These are phyloP conservation scores for Zaprionus tsacasi DNA, from an alignment of 1,140 invertebrate genomes.

Conservation along the genomic window DNA sequence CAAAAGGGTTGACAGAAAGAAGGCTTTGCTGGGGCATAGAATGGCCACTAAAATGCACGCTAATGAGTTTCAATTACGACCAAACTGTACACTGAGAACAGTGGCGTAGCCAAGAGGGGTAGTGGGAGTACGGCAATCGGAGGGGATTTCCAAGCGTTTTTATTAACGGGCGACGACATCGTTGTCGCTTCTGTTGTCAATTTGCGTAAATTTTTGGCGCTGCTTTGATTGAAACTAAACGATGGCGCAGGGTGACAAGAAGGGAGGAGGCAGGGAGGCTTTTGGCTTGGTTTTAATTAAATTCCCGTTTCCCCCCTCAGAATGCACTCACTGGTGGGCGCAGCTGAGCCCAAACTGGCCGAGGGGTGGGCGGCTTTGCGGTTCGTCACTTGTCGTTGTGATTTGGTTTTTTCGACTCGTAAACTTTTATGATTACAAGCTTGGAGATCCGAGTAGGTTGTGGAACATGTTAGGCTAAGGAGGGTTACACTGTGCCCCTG, in stretches of 20 bases:
- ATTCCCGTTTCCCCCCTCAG: constrained; percentile 64
- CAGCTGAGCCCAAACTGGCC: constrained; percentile 63
- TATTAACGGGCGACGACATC: constrained; percentile 56
- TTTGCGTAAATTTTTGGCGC: constrained; percentile 66
- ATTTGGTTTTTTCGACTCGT: constrained; percentile 47
- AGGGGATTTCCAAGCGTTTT: constrained; percentile 54
- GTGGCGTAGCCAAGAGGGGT: constrained; percentile 16
- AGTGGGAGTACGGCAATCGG: background rate
- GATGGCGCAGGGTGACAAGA: constrained; percentile 24
- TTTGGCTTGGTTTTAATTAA: constrained; percentile 78
- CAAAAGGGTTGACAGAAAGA: constrained; percentile 69
- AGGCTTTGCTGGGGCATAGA: constrained; percentile 48
- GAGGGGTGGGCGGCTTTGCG: background rate
- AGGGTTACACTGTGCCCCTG: background rate
- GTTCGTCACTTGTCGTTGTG: constrained; percentile 58
- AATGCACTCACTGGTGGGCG: constrained; percentile 53
- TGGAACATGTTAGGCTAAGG: constrained; percentile 54
- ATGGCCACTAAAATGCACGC: constrained; percentile 80
- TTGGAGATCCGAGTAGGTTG: background rate
- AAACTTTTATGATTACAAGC: constrained; percentile 76
- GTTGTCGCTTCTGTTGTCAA: constrained; percentile 75
- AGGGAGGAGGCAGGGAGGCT: constrained; percentile 2
- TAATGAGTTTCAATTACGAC: constrained; percentile 83
- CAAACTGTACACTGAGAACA: constrained; percentile 48
- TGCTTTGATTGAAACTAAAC: constrained; percentile 83